Evolutionary conservation across 37 sponge, comb jelly and placozoan genomes (phyloP), one percentile per base, ranked within the genome.

Genomic region (Amphimedon queenslandica): DNA sequence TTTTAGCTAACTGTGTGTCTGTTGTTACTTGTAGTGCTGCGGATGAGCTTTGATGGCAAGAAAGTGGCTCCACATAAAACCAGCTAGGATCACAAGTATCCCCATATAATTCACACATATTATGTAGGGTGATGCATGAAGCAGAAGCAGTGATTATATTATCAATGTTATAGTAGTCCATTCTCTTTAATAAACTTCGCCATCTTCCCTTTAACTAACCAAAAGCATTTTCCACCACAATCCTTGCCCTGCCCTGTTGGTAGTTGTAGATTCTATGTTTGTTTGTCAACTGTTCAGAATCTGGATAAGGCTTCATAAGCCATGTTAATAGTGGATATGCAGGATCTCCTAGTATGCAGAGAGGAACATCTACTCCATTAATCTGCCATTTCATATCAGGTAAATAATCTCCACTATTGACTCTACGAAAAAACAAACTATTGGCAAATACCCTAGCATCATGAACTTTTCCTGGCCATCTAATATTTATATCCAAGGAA

Each of bases 191-290:
- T 11, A 79, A 58, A 31, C 71, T 70, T 23, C 80, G 36, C 80
- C 80, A 81, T 41, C 82, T 32, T 37, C 84, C 84, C 38, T 84
- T 76, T 8, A 77, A 43, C 23, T 76, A 37, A 21, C 84, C 77
- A 76, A 84, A 84, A 31, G 71, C 40, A 58, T 76, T 69, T 63
- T 84, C 78, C 4, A 84, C 74, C 1, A 65, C 65, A 74, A 78
- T 84, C 33, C 85, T 68, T 4, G 74, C 79, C 31, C 85, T 58
- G 47, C 78, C 71, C 32, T 69, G 77, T 1, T 74, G 69, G n/a
- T 78, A 65, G 63, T 78, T 84, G 63, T 27, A 84, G 23, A 38
- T 42, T 1, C 42, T 31, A 6, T 78, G 32, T 34, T 23, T 39
- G 0, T 1, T 28, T n/a, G 70, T 42, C 16, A 38, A 33, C 16